Evolutionary conservation across 1,140 invertebrate species (phyloP), one percentile per base, ranked within the genome.

Genomic region (Cecropterus lyciades): DNA sequence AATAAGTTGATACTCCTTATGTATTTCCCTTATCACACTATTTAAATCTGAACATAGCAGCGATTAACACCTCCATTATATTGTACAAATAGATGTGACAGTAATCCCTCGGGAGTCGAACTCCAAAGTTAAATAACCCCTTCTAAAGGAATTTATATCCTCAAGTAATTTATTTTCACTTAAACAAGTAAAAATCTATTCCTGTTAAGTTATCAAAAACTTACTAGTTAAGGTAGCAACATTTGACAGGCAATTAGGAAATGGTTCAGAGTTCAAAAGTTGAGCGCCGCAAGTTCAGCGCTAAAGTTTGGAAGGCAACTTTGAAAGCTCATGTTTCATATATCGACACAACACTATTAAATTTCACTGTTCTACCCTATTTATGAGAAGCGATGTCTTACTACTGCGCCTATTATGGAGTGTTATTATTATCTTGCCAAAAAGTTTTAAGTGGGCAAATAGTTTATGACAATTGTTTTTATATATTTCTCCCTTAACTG

Each of bases 231-330:
- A 62, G 30, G 46, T 49, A 49, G 59, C 46, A 62, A 62, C 49
- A 51, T 62, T 62, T 62, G 59, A 62, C 59, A 62, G 30, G 46
- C 46, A 62, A 62, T 62, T 62, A 62, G 59, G 45, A 62, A 51
- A 62, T 62, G 46, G 46, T 60, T 60, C 14, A 0, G 46, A 51
- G 59, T 49, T 62, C 16, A 20, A 24, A 62, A 62, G 59, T 62
- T 62, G 6, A 7, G 48, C 30, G 16, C 37, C n/a, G 37, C 59
- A 62, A 62, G 45, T 62, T 62, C 59, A 51, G 59, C 59, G 30
- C 33, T 40, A 48, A 60, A 62, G 59, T 62, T 49, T 55, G 52
- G 52, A n/a, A 42, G 57, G 16, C 46, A 62, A 62, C 15, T 62
- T 62, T 11, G 45, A 9, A 37, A 40, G 33, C 59, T 62, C 46